phyloP scores from a whole-genome alignment of 2,888 invertebrate genomes.

The Lacanobia oleracea region DNA sequence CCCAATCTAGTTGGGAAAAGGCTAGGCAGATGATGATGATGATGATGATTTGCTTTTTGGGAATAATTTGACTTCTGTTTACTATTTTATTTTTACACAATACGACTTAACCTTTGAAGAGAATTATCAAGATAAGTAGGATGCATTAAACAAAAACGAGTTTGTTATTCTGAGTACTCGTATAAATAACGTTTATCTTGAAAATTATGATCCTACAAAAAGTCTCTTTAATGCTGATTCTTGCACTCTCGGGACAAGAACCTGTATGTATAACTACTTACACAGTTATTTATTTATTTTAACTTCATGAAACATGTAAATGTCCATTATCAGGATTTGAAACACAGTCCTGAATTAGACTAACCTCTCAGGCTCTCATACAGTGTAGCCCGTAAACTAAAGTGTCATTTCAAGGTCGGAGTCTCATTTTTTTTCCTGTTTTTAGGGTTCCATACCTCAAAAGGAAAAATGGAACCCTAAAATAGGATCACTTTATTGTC shows the following conservation, averaged over 20 bases:
- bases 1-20: no score
- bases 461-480: no score
- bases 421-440: no score
- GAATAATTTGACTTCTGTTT: background rate
- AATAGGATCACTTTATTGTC: no score
- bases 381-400: no score
- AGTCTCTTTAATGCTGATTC: background rate
- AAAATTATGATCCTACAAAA: conserved; percentile 15
- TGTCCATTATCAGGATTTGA: no score
- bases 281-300: background rate
- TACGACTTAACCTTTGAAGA: conserved; percentile 15
- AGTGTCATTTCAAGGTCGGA: no score
- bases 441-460: no score
- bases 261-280: background rate
- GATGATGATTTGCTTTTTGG: background rate
- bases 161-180: background rate
- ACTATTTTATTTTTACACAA: background rate
- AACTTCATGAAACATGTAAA: no score
- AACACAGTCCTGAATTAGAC: no score
- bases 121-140: conserved; percentile 19
- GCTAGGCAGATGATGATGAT: no score
- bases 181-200: conserved; percentile 27
- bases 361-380: no score
- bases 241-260: conserved; percentile 7
- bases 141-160: conserved; percentile 14